Percentiles rank a stretch among this genome's conserved stretches.
Evolutionary conservation across 2,797 vertebrate genomes (phyloP).

Genomic region (Choloepus didactylus): DNA sequence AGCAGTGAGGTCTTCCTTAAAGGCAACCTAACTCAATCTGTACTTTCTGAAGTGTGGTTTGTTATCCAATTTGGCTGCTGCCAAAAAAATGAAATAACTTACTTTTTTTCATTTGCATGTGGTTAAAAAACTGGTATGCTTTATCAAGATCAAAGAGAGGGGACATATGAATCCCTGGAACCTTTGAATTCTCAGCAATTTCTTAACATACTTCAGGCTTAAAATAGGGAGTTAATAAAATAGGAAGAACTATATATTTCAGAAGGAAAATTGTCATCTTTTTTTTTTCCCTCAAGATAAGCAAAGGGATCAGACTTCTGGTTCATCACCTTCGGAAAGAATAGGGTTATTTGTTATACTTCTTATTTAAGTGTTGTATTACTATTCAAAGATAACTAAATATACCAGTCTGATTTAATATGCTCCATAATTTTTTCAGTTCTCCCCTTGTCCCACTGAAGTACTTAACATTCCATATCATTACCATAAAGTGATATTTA

Average conservation of each 20-base stretch:
- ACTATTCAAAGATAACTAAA: conserved; percentile 20
- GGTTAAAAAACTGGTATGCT: neutral
- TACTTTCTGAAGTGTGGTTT: conserved; percentile 58
- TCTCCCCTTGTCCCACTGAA: neutral
- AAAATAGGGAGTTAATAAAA: conserved; percentile 21
- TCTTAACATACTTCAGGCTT: neutral
- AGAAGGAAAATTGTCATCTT: neutral
- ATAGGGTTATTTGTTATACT: conserved; percentile 4
- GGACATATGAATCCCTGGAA: neutral
- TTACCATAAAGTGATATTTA: conserved; percentile 20
- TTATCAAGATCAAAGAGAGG: neutral
- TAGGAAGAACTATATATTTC: conserved; percentile 4
- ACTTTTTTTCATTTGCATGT: conserved; percentile 26
- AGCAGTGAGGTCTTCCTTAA: conserved; percentile 53
- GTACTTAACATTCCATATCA: neutral
- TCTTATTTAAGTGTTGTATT: conserved; percentile 31
- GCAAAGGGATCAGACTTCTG: neutral
- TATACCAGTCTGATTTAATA: conserved; percentile 45
- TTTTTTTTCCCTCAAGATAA: conserved; percentile 6
- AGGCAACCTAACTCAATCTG: conserved; percentile 49
- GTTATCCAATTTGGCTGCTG: neutral
- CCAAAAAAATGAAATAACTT: conserved; percentile 24
- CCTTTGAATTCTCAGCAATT: neutral
- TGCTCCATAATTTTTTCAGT: conserved; percentile 15
- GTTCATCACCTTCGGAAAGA: conserved; percentile 30